Evolutionary conservation across 2,888 invertebrate genomes (phyloP).

Genomic region (Amaurobius ferox): DNA sequence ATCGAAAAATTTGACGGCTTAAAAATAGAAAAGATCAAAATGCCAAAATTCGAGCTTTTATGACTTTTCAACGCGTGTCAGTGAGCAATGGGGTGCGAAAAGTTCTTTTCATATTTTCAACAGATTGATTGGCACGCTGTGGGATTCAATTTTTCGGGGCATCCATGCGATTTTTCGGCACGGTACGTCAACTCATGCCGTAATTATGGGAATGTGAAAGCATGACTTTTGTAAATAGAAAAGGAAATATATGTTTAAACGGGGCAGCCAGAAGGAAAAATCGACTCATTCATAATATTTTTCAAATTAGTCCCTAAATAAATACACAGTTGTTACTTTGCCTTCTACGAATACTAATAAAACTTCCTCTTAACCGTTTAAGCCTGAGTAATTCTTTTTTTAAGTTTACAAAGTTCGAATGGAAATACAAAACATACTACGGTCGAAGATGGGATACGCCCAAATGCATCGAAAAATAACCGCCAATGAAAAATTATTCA

Average conservation of each 20-base stretch:
- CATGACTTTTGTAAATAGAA: background rate
- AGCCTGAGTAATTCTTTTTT: too few species aligned
- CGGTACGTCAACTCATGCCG: background rate
- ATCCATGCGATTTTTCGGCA: background rate
- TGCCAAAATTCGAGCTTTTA: too few species aligned
- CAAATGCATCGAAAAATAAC: too few species aligned
- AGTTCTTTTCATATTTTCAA: background rate
- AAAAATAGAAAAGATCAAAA: too few species aligned
- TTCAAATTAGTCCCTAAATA: background rate
- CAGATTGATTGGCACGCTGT: background rate
- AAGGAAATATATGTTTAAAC: background rate
- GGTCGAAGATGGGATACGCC: too few species aligned
- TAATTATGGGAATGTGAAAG: background rate
- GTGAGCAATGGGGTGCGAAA: background rate
- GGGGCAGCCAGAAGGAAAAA: background rate
- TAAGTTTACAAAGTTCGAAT: too few species aligned
- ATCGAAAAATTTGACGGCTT: too few species aligned
- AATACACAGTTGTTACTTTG: background rate
- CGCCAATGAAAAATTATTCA: too few species aligned
- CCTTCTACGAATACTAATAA: background rate
- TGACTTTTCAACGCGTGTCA: too few species aligned
- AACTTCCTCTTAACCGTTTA: too few species aligned
- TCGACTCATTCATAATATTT: background rate
- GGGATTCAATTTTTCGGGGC: background rate
- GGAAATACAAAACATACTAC: too few species aligned